Evolutionary conservation across 2,888 invertebrate species (phyloP).

Genomic region (Lordiphosa fenestrarum): DNA sequence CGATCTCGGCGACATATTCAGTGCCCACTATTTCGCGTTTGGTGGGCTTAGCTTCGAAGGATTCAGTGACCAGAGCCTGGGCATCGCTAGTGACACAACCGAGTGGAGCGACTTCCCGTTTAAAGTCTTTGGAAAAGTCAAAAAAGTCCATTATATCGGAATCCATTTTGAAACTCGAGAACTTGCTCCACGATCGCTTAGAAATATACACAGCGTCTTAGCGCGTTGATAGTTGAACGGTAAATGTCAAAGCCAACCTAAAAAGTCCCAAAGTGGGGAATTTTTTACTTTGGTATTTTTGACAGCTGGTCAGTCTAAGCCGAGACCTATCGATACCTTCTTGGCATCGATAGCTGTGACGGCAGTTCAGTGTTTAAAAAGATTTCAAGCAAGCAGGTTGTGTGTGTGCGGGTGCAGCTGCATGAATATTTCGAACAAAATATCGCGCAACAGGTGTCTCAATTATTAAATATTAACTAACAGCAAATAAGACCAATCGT

Average conservation of each 20-base stretch:
- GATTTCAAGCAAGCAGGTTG: no score
- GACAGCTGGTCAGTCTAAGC: no score
- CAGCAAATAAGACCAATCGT: not conserved
- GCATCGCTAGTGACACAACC: slow-evolving; percentile 60
- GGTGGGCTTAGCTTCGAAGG: slow-evolving; percentile 41
- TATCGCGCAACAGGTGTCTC: not conserved
- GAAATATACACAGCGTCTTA: not conserved
- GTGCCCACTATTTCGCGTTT: slow-evolving; percentile 69
- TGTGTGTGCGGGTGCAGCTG: no score
- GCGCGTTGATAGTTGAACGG: slow-evolving; percentile 14
- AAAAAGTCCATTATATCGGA: slow-evolving; percentile 75
- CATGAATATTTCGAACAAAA: not conserved
- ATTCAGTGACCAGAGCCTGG: slow-evolving; percentile 18
- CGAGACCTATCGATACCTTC: no score
- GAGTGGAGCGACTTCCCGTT: slow-evolving; percentile 47
- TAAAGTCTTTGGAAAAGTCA: slow-evolving; percentile 77
- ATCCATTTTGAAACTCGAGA: slow-evolving; percentile 62
- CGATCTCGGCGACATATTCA: slow-evolving; percentile 64
- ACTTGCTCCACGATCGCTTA: no score
- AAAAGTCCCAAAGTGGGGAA: no score
- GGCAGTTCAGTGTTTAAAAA: no score
- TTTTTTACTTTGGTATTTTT: no score
- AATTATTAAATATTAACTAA: not conserved
- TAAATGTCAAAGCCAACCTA: slow-evolving; percentile 5
- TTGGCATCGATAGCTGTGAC: no score